phyloP scores from a whole-genome alignment of 2,113 vertebrate genomes.

The Spermophilus dauricus region DNA sequence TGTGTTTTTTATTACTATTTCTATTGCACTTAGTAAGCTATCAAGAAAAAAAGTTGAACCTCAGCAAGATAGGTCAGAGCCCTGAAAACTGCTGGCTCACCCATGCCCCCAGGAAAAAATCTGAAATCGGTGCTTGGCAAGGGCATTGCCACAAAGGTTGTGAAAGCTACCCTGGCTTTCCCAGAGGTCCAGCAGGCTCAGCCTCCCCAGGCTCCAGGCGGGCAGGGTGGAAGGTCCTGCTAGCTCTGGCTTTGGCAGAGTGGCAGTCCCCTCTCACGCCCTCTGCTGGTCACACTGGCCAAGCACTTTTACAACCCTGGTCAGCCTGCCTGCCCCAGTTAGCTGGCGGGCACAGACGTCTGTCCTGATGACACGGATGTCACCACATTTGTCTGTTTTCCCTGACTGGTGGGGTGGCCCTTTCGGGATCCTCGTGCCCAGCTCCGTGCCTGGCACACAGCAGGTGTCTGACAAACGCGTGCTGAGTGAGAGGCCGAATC shows the following conservation, averaged over 20 bases:
- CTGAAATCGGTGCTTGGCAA: neutral
- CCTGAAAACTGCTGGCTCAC: neutral
- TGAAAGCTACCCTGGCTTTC: neutral
- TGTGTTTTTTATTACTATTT: neutral
- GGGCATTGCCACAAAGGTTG: neutral
- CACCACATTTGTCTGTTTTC: too few species aligned
- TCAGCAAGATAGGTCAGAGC: neutral
- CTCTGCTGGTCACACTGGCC: neutral
- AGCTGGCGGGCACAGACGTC: neutral
- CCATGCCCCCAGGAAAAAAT: neutral
- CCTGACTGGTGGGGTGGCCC: neutral
- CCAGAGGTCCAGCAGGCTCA: neutral
- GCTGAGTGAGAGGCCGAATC: neutral
- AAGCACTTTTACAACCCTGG: accelerated
- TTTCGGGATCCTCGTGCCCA: neutral
- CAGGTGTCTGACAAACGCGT: neutral
- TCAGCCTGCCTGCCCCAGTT: too few species aligned
- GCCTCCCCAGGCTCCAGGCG: neutral
- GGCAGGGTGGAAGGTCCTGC: neutral
- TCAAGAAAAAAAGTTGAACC: neutral
- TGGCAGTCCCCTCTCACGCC: neutral
- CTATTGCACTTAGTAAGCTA: neutral
- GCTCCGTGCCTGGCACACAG: neutral
- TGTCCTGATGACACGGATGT: accelerated
- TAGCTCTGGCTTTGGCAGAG: neutral